These are phyloP conservation scores for Drepana arcuata DNA, from an alignment of 1,140 invertebrate species.

Conservation along the genomic window DNA sequence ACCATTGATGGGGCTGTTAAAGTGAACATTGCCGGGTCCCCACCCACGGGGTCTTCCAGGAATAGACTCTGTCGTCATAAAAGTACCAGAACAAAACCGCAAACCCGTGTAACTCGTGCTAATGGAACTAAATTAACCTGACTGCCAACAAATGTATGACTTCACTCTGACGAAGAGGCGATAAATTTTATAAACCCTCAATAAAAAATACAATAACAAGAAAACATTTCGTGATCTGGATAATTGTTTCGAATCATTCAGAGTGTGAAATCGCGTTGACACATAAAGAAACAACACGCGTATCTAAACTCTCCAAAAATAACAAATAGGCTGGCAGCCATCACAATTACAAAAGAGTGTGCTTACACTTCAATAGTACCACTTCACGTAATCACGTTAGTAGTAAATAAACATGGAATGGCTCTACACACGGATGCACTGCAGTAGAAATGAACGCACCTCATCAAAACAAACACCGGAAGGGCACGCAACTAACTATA, in stretches of 20 bases:
- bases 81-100: slow-evolving; percentile 33
- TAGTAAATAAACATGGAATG: slow-evolving; percentile 32
- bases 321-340: slow-evolving; percentile 22
- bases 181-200: not conserved
- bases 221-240: not conserved
- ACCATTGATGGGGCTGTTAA: slow-evolving; percentile 28
- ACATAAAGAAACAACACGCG: slow-evolving; percentile 15
- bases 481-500: not conserved
- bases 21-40: slow-evolving; percentile 22
- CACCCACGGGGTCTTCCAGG: slow-evolving; percentile 34
- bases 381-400: slow-evolving; percentile 9
- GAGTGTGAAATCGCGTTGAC: slow-evolving; percentile 20
- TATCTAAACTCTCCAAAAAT: slow-evolving; percentile 26
- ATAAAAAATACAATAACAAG: not conserved
- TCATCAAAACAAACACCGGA: slow-evolving; percentile 39
- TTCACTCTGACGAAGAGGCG: slow-evolving; percentile 10
- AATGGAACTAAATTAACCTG: slow-evolving; percentile 42
- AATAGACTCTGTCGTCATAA: slow-evolving; percentile 37
- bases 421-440: slow-evolving; percentile 22
- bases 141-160: slow-evolving; percentile 33
- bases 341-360: slow-evolving; percentile 19
- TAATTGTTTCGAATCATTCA: not conserved
- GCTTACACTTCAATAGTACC: slow-evolving; percentile 5
- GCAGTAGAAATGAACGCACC: too few species aligned
- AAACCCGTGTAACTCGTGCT: slow-evolving; percentile 30